Evolutionary conservation across 2,113 vertebrate genomes (phyloP), one percentile per base, ranked within the genome.

Genomic region (Scomber colias): DNA sequence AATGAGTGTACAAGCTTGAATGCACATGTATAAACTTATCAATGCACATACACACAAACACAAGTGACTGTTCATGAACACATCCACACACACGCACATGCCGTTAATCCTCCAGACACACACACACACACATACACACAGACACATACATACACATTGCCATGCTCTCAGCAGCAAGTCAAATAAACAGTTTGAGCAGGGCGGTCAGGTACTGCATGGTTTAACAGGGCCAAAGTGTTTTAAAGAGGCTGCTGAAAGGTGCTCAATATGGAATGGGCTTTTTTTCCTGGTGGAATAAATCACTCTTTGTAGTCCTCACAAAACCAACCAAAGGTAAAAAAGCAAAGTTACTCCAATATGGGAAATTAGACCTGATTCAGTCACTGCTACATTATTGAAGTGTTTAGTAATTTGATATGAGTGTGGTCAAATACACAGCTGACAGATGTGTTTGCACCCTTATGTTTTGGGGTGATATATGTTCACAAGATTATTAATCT

Each of bases 191-290:
- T 83, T 70, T 76, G 73, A 86, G 75, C 70, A 69, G 80, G 67
- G 80, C 78, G 21, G 84, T 85, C 84, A 84, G 79, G 86, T 83
- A 71, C 74, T 88, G 82, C 82, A 77, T 82, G 88, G 86, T 92
- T 94, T 89, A 89, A 84, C 88, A 85, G 87, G 80, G 79, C 83
- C 77, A 91, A 84, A 93, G 91, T 88, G 87, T 91, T 93, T 89
- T 84, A 91, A 89, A 92, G 90, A 93, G 89, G 79, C 87, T 89
- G 89, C 79, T 91, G 89, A 93, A 91, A 91, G 87, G 71, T 82
- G 80, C 82, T 84, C 30, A 45, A 69, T 72, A 51, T 63, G 59
- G 71, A 84, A 81, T 9, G 12, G 60, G n/a, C 40, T 61, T 74
- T 79, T 74, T 56, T 65, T 61, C 9, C 75, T 61, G 40, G 51